Conservation (phyloP, 2,797 vertebrate species). For the Gorsachius magnificus region DNA sequence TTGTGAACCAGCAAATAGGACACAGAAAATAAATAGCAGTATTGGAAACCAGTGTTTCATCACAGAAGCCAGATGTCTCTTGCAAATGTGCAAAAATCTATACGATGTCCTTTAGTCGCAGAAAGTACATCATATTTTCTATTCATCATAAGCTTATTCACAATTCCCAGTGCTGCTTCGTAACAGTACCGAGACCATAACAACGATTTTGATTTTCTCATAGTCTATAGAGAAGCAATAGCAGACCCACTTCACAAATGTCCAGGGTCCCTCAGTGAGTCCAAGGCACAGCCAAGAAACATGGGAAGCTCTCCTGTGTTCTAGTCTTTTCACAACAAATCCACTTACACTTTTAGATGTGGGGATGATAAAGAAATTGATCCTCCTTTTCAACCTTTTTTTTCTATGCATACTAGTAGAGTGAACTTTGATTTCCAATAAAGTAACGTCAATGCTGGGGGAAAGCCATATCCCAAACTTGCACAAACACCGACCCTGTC, state of each 20-base stretch:
- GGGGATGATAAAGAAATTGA: background rate
- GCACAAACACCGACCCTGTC: background rate
- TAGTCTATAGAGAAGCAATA: background rate
- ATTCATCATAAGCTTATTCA: background rate
- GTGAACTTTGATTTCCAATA: background rate
- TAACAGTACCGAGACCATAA: background rate
- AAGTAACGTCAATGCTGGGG: background rate
- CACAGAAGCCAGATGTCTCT: background rate
- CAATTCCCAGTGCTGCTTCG: background rate
- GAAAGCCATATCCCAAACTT: background rate
- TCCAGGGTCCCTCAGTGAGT: background rate
- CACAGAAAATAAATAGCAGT: background rate
- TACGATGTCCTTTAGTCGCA: background rate
- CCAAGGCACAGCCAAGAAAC: background rate
- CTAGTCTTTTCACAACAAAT: background rate
- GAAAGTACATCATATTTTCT: background rate
- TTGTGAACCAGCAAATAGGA: background rate
- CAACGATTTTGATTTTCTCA: background rate
- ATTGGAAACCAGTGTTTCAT: background rate
- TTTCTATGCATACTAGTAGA: background rate
- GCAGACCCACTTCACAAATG: background rate
- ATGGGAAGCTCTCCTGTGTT: background rate
- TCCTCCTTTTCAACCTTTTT: background rate
- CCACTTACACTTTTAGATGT: background rate
- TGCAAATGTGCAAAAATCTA: background rate